A percentile compares a stretch with the other conserved stretches of the same genome.
These are phyloP conservation scores for Heliconius melpomene DNA, from an alignment of 1,140 invertebrate genomes.

Conservation along the genomic window DNA sequence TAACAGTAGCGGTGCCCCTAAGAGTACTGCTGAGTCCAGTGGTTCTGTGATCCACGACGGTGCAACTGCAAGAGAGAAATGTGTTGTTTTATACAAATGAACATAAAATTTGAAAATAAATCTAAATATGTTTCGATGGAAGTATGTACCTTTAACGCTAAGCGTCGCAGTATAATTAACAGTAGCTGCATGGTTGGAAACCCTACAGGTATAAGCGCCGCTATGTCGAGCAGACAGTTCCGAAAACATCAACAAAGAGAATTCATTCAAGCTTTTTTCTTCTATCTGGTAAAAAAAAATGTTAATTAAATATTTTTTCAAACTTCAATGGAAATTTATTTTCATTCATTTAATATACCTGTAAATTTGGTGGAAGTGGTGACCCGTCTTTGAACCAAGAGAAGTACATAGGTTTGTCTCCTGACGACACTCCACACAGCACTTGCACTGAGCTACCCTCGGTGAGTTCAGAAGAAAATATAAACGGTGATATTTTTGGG, in stretches of 20 bases:
- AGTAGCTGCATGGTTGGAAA: slow-evolving; percentile 87
- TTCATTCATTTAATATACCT: slow-evolving; percentile 64
- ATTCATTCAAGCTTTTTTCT: slow-evolving; percentile 85
- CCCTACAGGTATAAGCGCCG: slow-evolving; percentile 90
- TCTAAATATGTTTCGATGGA: not conserved
- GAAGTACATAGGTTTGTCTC: slow-evolving; percentile 91
- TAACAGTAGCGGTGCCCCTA: slow-evolving; percentile 84
- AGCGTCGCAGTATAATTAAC: slow-evolving; percentile 88
- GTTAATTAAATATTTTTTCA: not conserved
- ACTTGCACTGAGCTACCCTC: slow-evolving; percentile 92
- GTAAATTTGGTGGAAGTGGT: slow-evolving; percentile 82
- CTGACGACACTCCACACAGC: slow-evolving; percentile 90
- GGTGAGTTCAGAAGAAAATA: slow-evolving; percentile 90
- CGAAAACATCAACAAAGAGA: slow-evolving; percentile 86
- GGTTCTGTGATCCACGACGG: slow-evolving; percentile 89
- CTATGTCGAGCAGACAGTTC: slow-evolving; percentile 85
- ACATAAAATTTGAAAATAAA: not conserved
- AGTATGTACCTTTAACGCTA: slow-evolving; percentile 86
- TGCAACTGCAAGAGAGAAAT: slow-evolving; percentile 81
- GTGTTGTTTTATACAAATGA: not conserved
- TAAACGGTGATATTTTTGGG: slow-evolving; percentile 89
- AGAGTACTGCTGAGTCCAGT: slow-evolving; percentile 83
- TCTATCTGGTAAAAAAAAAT: slow-evolving; percentile 79
- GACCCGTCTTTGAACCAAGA: slow-evolving; percentile 90
- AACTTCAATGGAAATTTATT: not conserved